Base-by-base conservation (phyloP, 2,797 vertebrate species). In the Girardinus metallicus region DNA sequence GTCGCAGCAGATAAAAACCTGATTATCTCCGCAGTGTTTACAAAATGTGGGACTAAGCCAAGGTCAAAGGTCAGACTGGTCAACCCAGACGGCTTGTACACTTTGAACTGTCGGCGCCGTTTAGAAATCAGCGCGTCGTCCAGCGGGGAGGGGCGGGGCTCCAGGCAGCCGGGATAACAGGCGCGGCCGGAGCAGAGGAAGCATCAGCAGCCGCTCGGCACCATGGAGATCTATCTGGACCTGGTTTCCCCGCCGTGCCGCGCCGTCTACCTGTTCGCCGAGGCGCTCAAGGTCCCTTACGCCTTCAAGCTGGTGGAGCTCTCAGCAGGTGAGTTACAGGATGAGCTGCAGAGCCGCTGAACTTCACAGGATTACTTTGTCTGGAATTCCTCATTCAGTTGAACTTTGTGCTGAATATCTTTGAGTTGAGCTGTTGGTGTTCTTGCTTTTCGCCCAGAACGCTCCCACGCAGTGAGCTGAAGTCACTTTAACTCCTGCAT, bases 211-310 rank as follows among this genome's bases (percentile, higher is more conserved):
- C 78, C 55, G 51, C 36, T 43, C 72, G 34, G 21, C 79, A 26
- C 0, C 0, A 94, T 94, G 91, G 95, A 97, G 81, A 92, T 98
- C 41, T 97, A 95, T 72, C 90, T 97, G 26, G 96, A 98, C 82
- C 92, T 98, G 66, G 49, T 94, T 73, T 97, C 97, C 0, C 95
- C 95, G 43, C 94, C 97, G 26, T 97, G 97, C 90, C 93, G 97
- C 0, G 88, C 96, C 0, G 94, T 97, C 66, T 97, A 95, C 88
- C 88, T 97, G 83, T 96, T 97, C 0, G 95, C 96, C 86, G 95
- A 82, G 51, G 92, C 80, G 44, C 91, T 90, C n/a, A 47, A 85
- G 88, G 96, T 97, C 77, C 93, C 93, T 12, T 98, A 97, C 47
- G 95, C 96, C 31, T 94, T 96, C 23, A 94, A 92, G 80, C 2